phyloP scores from a whole-genome alignment of 2,888 invertebrate genomes.

The Eilema depressum region DNA sequence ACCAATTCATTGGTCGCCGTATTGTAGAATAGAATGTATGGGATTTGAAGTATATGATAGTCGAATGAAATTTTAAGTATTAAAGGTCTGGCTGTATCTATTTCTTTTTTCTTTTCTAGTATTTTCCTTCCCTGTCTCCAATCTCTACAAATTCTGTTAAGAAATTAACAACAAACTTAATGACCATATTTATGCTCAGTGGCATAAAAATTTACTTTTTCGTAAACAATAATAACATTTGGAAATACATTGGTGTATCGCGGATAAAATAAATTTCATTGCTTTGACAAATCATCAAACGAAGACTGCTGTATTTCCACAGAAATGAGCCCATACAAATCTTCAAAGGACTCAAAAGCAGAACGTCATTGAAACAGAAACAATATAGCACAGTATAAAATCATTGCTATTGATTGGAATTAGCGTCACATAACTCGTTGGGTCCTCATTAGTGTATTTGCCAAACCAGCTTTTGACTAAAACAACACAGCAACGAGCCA shows the following conservation, averaged over 20 bases:
- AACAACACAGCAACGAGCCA: slow-evolving; percentile 64
- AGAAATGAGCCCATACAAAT: slow-evolving; percentile 14
- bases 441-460: slow-evolving; percentile 67
- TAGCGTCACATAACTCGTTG: slow-evolving; percentile 49
- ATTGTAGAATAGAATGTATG: too few relatives aligned
- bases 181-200: background rate
- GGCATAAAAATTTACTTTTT: background rate
- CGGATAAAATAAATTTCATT: slow-evolving; percentile 14
- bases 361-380: slow-evolving; percentile 21
- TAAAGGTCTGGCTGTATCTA: too few relatives aligned
- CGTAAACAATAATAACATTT: slow-evolving; percentile 13
- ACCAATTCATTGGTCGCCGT: too few relatives aligned
- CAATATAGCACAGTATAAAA: slow-evolving; percentile 21
- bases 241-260: slow-evolving; percentile 15
- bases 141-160: too few relatives aligned
- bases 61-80: too few relatives aligned
- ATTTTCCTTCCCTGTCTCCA: background rate
- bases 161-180: too few relatives aligned
- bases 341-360: slow-evolving; percentile 22
- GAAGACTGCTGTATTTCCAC: slow-evolving; percentile 17
- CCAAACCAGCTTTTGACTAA: slow-evolving; percentile 62
- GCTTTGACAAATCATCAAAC: slow-evolving; percentile 21
- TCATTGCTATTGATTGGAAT: slow-evolving; percentile 45
- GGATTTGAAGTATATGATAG: too few relatives aligned
- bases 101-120: background rate